Conservation (phyloP, 2,888 invertebrate species). For the Melangyna quadrimaculata region DNA sequence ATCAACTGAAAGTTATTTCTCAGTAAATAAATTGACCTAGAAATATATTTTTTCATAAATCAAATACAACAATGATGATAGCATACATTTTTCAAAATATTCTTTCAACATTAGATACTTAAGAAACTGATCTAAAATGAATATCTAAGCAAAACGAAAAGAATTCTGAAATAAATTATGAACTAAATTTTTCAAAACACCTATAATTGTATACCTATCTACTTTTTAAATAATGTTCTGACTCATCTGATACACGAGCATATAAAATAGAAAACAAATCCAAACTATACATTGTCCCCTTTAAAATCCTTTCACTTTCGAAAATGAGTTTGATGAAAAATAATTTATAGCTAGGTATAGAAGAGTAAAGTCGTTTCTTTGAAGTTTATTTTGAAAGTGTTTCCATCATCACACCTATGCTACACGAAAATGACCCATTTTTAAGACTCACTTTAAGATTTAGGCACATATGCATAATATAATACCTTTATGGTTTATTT, state of each 20-base stretch:
- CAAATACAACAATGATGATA: neutral
- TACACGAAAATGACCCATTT: conserved; percentile 44
- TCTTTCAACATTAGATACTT: neutral
- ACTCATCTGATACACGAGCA: neutral
- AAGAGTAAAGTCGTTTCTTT: conserved; percentile 9
- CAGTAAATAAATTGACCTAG: no score
- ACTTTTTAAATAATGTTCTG: neutral
- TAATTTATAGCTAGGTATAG: conserved; percentile 26
- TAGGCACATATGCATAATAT: neutral
- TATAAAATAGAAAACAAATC: neutral
- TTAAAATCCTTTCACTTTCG: conserved; percentile 19
- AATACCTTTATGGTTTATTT: conserved; percentile 5
- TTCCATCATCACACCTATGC: conserved; percentile 31
- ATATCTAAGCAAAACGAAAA: neutral
- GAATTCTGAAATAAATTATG: neutral
- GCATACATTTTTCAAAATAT: neutral
- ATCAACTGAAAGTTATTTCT: neutral
- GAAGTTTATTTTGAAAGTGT: conserved; percentile 35
- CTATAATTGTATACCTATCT: no score
- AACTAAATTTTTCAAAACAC: neutral
- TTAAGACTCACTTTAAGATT: conserved; percentile 25
- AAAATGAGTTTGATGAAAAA: conserved; percentile 13
- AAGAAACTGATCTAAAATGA: neutral
- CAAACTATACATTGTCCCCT: neutral
- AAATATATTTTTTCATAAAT: neutral